Percentiles rank a stretch among this genome's conserved stretches.
These are phyloP conservation scores for Mormyrus iriodes DNA, from an alignment of 2,113 vertebrate species.

Conservation along the genomic window DNA sequence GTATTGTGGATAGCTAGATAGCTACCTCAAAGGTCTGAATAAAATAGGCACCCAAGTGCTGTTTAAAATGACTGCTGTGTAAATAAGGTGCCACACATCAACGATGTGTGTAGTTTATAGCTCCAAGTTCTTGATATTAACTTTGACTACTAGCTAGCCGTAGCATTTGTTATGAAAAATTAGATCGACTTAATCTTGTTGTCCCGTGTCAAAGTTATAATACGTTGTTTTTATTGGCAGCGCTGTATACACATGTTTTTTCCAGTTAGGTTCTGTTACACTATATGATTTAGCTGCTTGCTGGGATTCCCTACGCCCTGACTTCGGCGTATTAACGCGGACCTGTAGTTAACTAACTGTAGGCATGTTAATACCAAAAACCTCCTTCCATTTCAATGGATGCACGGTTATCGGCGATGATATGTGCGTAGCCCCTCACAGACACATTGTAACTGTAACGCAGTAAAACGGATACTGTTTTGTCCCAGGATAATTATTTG, in stretches of 20 bases:
- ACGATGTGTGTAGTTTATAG: not conserved
- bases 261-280: not conserved
- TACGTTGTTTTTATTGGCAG: not conserved
- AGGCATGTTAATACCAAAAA: not conserved
- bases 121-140: not conserved
- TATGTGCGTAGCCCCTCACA: not conserved
- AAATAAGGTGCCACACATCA: not conserved
- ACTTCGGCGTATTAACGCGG: not conserved
- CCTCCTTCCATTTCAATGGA: not conserved
- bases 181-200: not conserved
- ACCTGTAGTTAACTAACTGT: not conserved
- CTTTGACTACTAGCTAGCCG: not conserved
- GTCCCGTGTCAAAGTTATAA: not conserved
- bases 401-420: not conserved
- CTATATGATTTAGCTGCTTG: not conserved
- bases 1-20: constrained; percentile 34
- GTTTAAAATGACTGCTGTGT: not conserved
- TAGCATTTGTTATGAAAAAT: not conserved
- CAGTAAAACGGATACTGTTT: not conserved
- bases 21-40: not conserved
- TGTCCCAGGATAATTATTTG: not conserved
- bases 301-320: not conserved
- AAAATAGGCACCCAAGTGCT: not conserved
- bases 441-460: not conserved
- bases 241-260: not conserved